phyloP scores from a whole-genome alignment of 2,113 vertebrate species.

The Carlito syrichta region DNA sequence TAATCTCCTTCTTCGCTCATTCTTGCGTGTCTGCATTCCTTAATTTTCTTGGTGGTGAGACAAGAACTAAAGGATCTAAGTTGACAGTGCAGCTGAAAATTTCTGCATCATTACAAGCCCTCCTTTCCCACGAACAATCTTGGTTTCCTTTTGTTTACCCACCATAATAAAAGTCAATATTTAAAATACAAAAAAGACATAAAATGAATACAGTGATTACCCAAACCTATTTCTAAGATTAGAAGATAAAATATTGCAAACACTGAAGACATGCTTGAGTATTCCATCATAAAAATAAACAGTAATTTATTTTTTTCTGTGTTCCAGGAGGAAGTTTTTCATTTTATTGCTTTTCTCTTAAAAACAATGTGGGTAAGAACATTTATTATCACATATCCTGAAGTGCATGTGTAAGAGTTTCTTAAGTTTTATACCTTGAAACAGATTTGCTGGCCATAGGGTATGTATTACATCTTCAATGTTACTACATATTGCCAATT shows the following conservation, averaged over 20 bases:
- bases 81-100: too few species aligned
- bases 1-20: too few species aligned
- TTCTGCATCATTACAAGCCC: fast-evolving
- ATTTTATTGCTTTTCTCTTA: background rate
- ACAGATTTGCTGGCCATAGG: background rate
- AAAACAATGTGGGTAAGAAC: background rate
- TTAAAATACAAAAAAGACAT: background rate
- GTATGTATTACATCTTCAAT: background rate
- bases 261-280: background rate
- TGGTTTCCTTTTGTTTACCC: background rate
- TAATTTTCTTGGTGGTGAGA: too few species aligned
- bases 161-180: background rate
- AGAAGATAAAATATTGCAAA: background rate
- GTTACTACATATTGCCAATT: background rate
- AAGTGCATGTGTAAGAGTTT: background rate
- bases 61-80: too few species aligned
- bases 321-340: background rate
- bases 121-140: background rate
- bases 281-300: background rate
- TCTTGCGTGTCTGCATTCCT: too few species aligned
- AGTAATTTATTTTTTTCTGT: background rate
- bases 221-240: background rate
- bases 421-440: background rate
- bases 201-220: background rate
- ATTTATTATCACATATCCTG: background rate